Conservation (phyloP, 2,113 vertebrate species). For the Mobula hypostoma region DNA sequence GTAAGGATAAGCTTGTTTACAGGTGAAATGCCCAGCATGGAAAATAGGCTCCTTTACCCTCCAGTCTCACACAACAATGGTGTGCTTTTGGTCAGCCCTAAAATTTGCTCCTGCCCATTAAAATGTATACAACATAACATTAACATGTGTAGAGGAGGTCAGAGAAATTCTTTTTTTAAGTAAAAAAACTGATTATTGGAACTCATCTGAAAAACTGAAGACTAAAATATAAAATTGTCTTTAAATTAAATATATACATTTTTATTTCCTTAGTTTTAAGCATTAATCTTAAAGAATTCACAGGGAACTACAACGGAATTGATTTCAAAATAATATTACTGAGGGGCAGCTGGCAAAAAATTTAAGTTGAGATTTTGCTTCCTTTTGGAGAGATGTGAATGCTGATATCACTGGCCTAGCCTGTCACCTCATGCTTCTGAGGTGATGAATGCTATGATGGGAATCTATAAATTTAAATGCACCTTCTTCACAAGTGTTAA, state of each 20-base stretch:
- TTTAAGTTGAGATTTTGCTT: neutral
- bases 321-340: neutral
- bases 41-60: neutral
- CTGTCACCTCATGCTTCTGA: neutral
- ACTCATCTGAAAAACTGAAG: neutral
- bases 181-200: neutral
- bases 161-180: neutral
- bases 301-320: neutral
- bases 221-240: neutral
- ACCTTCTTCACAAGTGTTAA: slow-evolving; percentile 30
- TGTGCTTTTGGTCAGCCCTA: neutral
- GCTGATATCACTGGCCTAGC: neutral
- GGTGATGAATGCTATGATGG: slow-evolving; percentile 23
- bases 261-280: neutral
- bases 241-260: neutral
- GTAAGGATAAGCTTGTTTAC: neutral
- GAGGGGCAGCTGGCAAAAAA: neutral
- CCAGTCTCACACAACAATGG: neutral
- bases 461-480: slow-evolving; percentile 33
- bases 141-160: neutral
- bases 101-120: neutral
- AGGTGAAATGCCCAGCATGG: neutral
- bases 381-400: neutral
- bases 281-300: neutral
- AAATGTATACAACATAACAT: neutral